Base-by-base conservation (phyloP, 2,888 invertebrate genomes). In the Scelioninae gen. 2 region DNA sequence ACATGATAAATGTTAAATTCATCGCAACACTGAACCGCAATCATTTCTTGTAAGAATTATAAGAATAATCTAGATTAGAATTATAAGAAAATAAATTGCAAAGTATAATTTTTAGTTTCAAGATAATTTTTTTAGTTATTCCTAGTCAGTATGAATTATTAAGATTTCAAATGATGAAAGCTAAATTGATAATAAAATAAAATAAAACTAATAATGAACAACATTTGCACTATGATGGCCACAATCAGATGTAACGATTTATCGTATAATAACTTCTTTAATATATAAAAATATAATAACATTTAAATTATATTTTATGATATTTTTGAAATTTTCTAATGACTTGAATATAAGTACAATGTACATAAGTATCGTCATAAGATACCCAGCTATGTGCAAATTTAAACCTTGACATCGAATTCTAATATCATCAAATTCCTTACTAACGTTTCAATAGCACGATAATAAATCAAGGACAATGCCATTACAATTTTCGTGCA, bases 371-470 rank as follows among this genome's bases (percentile, higher is more conserved):
- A n/a, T 65, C 78, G 78, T 79, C 78, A 79, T 76, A 75, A 76
- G 68, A 25, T 57, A 74, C 61, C 60, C 61, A 41, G 45, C 74
- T 65, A 73, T 79, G 82, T 79, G 81, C 81, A 81, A 78, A 78
- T 80, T 81, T 70, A 77, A 78, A 64, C 77, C 79, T 78, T 81
- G 80, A 65, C 73, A 81, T 69, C 9, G 41, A 69, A 63, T 78
- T 76, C 72, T 72, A 58, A 77, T 81, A 78, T 74, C 67, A 19
- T 48, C 37, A 65, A 15, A 39, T 52, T 52, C 55, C 35, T 68
- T 15, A 64, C 63, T 83, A 82, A 83, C 81, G 81, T 74, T 76
- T 77, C 76, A 79, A 83, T 81, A 78, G 81, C 82, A 82, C 82
- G 84, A 79, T 75, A 80, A 81, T 79, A 81, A 82, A 82, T 80